phyloP scores from a whole-genome alignment of 1,140 invertebrate species.

The Philopotamus ludificatus region DNA sequence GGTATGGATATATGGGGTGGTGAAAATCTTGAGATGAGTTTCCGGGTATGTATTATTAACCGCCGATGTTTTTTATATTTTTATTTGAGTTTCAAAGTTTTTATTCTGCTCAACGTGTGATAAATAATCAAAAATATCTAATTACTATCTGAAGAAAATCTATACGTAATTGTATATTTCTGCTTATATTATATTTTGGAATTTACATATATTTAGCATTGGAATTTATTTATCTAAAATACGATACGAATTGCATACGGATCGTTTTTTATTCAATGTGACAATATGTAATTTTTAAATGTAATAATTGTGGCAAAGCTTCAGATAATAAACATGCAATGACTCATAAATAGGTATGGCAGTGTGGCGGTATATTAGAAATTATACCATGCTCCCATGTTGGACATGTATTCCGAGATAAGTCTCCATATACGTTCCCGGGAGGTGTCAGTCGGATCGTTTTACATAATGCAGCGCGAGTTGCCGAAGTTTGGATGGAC shows the following conservation, averaged over 20 bases:
- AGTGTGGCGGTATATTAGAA: conserved; percentile 94
- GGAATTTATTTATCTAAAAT: conserved; percentile 3
- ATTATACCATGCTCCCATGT: conserved; percentile 96
- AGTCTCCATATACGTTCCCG: conserved; percentile 98
- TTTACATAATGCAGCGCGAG: conserved; percentile 93
- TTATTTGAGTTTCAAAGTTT: neutral
- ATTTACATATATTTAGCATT: neutral
- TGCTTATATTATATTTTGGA: neutral
- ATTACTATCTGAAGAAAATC: neutral
- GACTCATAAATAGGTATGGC: conserved; percentile 79
- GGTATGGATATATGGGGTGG: conserved; percentile 99
- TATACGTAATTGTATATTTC: neutral
- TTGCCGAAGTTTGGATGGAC: conserved; percentile 98
- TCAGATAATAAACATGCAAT: neutral
- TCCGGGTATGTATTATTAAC: conserved; percentile 74
- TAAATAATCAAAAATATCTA: neutral
- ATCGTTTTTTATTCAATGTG: too few relatives aligned
- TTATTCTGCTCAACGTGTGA: neutral
- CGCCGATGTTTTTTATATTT: conserved; percentile 6
- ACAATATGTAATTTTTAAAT: too few relatives aligned
- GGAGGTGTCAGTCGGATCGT: conserved; percentile 95
- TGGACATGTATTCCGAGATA: conserved; percentile 98
- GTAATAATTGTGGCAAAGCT: too few relatives aligned
- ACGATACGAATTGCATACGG: too few relatives aligned
- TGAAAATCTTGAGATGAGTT: conserved; percentile 99